These are phyloP conservation scores for Temnothorax ravouxi DNA, from an alignment of 2,888 invertebrate species.

Conservation along the genomic window DNA sequence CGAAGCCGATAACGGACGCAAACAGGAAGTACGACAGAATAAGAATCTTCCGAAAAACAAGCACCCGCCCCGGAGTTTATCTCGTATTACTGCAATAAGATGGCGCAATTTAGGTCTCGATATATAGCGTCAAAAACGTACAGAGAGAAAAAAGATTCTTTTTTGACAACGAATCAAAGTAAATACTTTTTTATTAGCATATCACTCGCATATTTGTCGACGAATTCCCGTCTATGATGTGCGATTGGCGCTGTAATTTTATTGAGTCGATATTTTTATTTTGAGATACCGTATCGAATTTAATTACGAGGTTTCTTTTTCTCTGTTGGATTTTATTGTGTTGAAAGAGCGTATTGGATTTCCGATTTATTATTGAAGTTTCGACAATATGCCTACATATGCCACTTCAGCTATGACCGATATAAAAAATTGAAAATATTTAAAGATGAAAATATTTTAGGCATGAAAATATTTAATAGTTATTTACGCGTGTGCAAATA, in stretches of 20 bases:
- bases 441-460: neutral
- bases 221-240: neutral
- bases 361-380: neutral
- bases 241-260: neutral
- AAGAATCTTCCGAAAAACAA: slow-evolving; percentile 59
- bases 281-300: neutral
- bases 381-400: neutral
- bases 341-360: neutral
- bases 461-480: neutral
- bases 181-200: neutral
- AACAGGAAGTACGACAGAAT: slow-evolving; percentile 67
- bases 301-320: neutral
- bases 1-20: slow-evolving; percentile 38
- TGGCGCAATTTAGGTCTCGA: slow-evolving; percentile 28
- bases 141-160: neutral
- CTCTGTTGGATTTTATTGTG: neutral
- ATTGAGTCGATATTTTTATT: neutral
- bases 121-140: slow-evolving; percentile 17
- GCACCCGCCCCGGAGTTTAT: slow-evolving; percentile 47
- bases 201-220: neutral
- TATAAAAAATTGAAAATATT: neutral
- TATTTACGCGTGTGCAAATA: too few relatives aligned
- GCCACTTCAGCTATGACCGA: neutral
- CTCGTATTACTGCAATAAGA: slow-evolving; percentile 45
- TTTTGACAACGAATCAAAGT: neutral